Evolutionary conservation across 2,113 vertebrate species (phyloP), one percentile per base, ranked within the genome.

Genomic region (Podarcis muralis): DNA sequence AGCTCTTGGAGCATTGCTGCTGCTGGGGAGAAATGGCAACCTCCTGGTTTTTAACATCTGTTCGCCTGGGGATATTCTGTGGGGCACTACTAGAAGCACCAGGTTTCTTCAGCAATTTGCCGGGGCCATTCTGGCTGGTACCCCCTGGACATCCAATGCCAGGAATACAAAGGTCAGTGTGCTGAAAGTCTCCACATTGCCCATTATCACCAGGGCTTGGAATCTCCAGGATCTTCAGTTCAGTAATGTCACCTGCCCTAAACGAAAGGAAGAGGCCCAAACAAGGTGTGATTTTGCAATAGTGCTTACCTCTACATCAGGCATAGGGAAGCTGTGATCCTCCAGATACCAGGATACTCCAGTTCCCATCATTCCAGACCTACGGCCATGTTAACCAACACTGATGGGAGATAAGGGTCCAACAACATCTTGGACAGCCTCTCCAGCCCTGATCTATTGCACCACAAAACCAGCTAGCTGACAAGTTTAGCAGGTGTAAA

Each of bases 211-310:
- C 96, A 0, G 93, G 93, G 71, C 94, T 97, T 0, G 97, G 97
- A 81, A 98, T 98, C 92, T 97, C 98, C 95, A 99, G 94, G 87
- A 99, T 99, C 97, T 99, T 99, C 83, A 99, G 97, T 85, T 99
- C 98, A 27, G 97, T 98, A 90, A 99, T 99, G 94, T 99, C 99
- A 95, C 98, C 98, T 87, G 99, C 99, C 96, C 99, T 99, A 92
- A 92, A 96, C 82, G 48, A 90, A 7, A 93, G 27, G 88, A 89
- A 59, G 83, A 76, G 84, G 68, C 90, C 22, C 0, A 69, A 94
- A 87, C 9, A 15, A 32, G 74, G 18, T 1, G 53, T 48, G 84
- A 82, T n/a, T 65, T 9, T 87, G 8, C 22, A 37, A 4, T 30
- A 37, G 2, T 0, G n/a, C 27, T 1, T 9, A 16, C 1, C 23